Base-by-base conservation (phyloP, 2,113 vertebrate genomes). In the Rhombomys opimus region DNA sequence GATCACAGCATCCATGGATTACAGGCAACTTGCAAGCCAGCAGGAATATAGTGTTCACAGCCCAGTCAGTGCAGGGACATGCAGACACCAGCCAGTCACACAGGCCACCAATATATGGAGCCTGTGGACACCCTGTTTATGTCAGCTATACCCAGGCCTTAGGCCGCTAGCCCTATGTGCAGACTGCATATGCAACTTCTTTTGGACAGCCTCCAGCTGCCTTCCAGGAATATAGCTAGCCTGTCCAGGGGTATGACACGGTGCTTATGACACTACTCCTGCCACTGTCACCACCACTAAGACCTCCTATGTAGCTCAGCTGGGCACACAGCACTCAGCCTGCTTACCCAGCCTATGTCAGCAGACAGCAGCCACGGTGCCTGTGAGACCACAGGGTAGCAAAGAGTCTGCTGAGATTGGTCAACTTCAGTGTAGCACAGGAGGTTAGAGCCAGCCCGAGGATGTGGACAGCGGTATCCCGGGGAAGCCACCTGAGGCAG, bases 281-380 rank as follows among this genome's bases (percentile, higher is more conserved):
- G 99, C 99, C 59, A 99, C 99, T 20, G 99, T 99, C 23, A 99
- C 99, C 86, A 99, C 99, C 87, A 99, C 99, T 75, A 99, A 99
- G 98, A 98, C 98, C 89, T 98, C 98, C 13, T 99, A 99, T 27
- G 99, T 99, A 2, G 99, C 99, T 8, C 99, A 99, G 50, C 98
- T 99, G 92, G 98, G 99, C 46, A 0, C 99, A 99, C n/a, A 99
- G 99, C 95, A 98, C 99, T 92, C 99, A 99, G 97, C 99, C 99
- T 94, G 98, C 99, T 22, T 99, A 99, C 97, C 98, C 99, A 22
- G 98, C 99, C 68, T 99, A 99, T 54, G 99, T 57, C 99, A 99
- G 96, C 98, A 99, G 96, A 99, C 99, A 20, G 98, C 99, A 10
- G 98, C 99, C 1, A 94, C 99, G 6, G 98, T 99, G 23, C 99